Evolutionary conservation across 2,797 vertebrate genomes (phyloP).

Genomic region (Dryobates pubescens): DNA sequence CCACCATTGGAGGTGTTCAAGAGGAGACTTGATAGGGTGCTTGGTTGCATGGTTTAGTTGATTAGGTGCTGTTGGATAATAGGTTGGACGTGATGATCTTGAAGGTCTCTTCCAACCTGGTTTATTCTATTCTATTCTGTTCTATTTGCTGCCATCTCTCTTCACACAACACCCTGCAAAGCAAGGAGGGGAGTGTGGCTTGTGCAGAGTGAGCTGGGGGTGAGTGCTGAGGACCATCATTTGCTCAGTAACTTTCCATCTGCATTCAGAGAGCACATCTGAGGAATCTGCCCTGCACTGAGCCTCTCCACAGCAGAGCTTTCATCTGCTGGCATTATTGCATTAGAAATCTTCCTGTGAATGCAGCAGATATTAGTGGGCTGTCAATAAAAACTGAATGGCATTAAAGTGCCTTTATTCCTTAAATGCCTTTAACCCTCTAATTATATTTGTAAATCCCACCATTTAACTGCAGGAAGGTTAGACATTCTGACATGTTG

Average conservation of each 20-base stretch:
- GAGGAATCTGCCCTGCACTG: neutral
- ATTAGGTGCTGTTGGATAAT: no score
- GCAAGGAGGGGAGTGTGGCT: neutral
- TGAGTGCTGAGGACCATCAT: neutral
- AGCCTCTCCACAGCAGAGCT: constrained; percentile 24
- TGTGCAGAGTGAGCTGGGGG: neutral
- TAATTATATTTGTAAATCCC: constrained; percentile 36
- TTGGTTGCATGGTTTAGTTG: no score
- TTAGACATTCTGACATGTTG: neutral
- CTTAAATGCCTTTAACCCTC: constrained; percentile 46
- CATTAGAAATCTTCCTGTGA: constrained; percentile 40
- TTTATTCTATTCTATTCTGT: neutral
- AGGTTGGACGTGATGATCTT: no score
- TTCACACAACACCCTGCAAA: neutral
- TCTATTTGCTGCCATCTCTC: constrained; percentile 15
- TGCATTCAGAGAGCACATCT: neutral
- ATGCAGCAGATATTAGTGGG: neutral
- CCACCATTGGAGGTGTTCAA: no score
- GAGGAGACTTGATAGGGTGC: no score
- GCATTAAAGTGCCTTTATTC: constrained; percentile 33
- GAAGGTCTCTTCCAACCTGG: no score
- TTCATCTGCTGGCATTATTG: constrained; percentile 40
- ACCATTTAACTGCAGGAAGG: neutral
- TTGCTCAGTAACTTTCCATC: constrained; percentile 14
- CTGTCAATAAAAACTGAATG: constrained; percentile 36